Evolutionary conservation across 2,113 vertebrate species (phyloP).

Genomic region (Leucopsar rothschildi): DNA sequence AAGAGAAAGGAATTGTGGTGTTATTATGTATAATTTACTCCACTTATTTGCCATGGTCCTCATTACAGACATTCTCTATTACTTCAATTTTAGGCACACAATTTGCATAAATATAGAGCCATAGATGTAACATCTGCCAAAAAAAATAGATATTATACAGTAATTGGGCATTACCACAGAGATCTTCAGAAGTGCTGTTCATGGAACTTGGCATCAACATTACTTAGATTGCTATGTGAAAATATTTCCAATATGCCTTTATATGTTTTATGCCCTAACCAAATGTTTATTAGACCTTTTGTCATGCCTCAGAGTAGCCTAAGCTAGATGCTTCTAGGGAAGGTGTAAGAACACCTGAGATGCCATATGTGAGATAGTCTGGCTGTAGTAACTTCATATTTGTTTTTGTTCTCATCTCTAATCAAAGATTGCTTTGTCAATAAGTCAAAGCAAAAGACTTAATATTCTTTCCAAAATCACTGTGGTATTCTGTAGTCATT

Average conservation of each 20-base stretch:
- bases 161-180: slow-evolving; percentile 14
- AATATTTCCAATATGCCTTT: neutral
- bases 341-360: neutral
- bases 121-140: neutral
- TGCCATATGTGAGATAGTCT: neutral
- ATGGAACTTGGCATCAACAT: neutral
- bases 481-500: neutral
- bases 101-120: neutral
- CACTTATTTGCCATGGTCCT: neutral
- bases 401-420: neutral
- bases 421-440: neutral
- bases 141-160: neutral
- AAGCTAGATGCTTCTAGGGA: neutral
- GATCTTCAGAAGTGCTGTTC: neutral
- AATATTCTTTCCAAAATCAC: neutral
- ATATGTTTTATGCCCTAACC: neutral
- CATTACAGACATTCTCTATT: neutral
- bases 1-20: neutral
- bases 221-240: neutral
- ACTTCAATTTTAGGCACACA: neutral
- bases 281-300: neutral
- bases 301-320: neutral
- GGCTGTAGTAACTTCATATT: neutral
- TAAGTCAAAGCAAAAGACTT: neutral
- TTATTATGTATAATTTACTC: slow-evolving; percentile 9